A percentile compares a stretch with the other conserved stretches of the same genome.
Evolutionary conservation across 2,888 invertebrate species (phyloP).

Genomic region (Tholera decimalis): DNA sequence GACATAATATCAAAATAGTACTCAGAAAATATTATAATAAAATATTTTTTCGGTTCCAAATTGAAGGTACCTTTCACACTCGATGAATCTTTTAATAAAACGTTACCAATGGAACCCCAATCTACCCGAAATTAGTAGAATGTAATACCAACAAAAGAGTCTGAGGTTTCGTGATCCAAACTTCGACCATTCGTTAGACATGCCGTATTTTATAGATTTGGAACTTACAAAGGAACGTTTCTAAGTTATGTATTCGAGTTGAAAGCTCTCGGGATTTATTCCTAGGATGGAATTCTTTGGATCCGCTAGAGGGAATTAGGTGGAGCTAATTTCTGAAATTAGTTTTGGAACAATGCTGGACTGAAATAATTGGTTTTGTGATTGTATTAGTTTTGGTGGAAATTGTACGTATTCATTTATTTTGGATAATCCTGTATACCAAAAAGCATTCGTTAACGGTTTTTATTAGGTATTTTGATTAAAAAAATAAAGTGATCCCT

Average conservation of each 20-base stretch:
- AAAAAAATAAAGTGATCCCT: no score
- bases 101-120: constrained; percentile 10
- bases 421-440: no score
- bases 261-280: constrained; percentile 51
- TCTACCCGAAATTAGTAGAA: constrained; percentile 41
- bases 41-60: neutral
- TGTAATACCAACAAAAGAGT: constrained; percentile 58
- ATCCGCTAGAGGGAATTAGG: constrained; percentile 35
- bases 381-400: constrained; percentile 1
- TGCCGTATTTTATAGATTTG: constrained; percentile 58
- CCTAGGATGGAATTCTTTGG: constrained; percentile 35
- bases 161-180: constrained; percentile 36
- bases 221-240: constrained; percentile 49
- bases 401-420: neutral
- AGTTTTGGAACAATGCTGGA: constrained; percentile 38
- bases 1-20: no score
- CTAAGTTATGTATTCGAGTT: constrained; percentile 50
- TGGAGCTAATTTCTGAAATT: constrained; percentile 40
- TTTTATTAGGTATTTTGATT: no score
- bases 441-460: no score
- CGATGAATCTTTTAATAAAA: constrained; percentile 26
- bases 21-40: no score
- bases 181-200: constrained; percentile 50
- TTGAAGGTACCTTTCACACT: constrained; percentile 6
- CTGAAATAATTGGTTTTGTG: constrained; percentile 24